A percentile compares a stretch with the other conserved stretches of the same genome.
These are phyloP conservation scores for Mimumesa dahlbomi DNA, from an alignment of 2,888 invertebrate genomes.

Conservation along the genomic window DNA sequence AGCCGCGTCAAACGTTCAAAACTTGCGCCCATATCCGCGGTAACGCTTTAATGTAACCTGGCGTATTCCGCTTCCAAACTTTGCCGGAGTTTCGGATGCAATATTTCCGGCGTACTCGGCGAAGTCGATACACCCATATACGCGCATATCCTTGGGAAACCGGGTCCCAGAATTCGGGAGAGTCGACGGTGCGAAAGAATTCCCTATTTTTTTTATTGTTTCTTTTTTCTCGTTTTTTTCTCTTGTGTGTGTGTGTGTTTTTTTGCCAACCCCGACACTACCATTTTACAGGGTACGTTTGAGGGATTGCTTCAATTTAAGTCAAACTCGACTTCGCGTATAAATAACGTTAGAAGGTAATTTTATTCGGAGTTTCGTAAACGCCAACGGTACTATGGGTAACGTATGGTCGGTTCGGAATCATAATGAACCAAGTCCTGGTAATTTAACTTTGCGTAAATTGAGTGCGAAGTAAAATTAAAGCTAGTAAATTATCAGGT, in stretches of 20 bases:
- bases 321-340: too few relatives aligned
- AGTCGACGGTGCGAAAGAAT: not conserved
- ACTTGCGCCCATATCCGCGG: constrained; percentile 56
- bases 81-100: constrained; percentile 51
- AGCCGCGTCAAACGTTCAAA: constrained; percentile 57
- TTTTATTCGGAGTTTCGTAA: too few relatives aligned
- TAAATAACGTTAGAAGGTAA: too few relatives aligned
- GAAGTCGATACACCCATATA: constrained; percentile 46
- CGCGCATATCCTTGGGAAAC: constrained; percentile 24
- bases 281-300: not conserved
- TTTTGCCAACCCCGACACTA: too few relatives aligned
- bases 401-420: too few relatives aligned
- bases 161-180: constrained; percentile 14
- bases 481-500: too few relatives aligned
- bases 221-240: not conserved
- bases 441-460: too few relatives aligned
- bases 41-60: constrained; percentile 63
- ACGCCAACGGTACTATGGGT: too few relatives aligned
- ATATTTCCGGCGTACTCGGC: constrained; percentile 57
- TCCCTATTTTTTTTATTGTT: not conserved
- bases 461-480: too few relatives aligned
- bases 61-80: constrained; percentile 57
- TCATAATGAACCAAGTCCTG: too few relatives aligned
- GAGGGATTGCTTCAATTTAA: not conserved
- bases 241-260: not conserved